phyloP scores from a whole-genome alignment of 2,113 vertebrate genomes.

The Eurystomus gularis region DNA sequence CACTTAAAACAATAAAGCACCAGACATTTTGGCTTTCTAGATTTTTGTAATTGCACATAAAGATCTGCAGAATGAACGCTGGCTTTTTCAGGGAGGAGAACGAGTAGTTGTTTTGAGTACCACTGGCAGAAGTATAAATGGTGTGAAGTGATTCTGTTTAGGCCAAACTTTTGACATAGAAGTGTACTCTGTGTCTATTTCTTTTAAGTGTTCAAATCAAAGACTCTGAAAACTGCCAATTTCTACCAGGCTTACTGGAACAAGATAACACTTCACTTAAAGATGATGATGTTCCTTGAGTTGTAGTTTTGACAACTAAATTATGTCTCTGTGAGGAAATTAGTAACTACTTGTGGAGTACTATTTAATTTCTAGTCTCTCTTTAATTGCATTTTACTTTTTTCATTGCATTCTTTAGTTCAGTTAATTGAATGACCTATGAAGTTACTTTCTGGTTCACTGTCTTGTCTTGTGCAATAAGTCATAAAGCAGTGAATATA shows the following conservation, averaged over 20 bases:
- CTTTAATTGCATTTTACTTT: background rate
- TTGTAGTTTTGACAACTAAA: background rate
- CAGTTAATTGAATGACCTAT: background rate
- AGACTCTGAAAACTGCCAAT: background rate
- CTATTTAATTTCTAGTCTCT: background rate
- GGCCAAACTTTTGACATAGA: background rate
- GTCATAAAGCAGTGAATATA: background rate
- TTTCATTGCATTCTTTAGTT: background rate
- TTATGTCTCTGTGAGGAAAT: background rate
- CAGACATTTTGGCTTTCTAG: background rate
- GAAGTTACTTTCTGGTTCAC: constrained; percentile 9
- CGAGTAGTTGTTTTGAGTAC: accelerated
- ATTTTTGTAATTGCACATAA: background rate
- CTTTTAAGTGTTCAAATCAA: background rate
- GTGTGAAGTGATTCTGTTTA: background rate
- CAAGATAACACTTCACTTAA: background rate
- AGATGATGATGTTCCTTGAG: background rate
- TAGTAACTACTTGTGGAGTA: background rate
- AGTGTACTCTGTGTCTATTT: background rate
- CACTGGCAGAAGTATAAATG: background rate
- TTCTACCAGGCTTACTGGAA: background rate
- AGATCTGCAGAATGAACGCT: background rate
- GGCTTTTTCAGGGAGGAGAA: background rate
- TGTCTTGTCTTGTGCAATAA: background rate
- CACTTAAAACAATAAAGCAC: background rate